These are phyloP conservation scores for Pristionchus mayeri DNA, from an alignment of 2,888 invertebrate genomes.

Conservation along the genomic window DNA sequence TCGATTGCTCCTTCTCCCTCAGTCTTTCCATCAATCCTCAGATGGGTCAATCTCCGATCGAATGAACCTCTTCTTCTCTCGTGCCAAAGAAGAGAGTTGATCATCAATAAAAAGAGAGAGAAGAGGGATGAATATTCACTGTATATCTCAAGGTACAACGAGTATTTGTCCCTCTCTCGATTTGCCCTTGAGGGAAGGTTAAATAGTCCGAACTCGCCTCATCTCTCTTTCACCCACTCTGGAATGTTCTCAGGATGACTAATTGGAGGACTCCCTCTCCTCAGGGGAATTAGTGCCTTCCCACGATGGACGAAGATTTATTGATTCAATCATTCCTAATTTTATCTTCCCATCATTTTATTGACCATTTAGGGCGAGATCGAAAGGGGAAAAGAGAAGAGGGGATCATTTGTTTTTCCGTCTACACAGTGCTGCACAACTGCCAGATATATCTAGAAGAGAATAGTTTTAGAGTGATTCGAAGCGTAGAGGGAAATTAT, in stretches of 20 bases:
- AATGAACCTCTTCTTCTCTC: not conserved
- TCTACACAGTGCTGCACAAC: not conserved
- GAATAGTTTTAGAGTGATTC: not conserved
- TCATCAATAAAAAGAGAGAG: slow-evolving; percentile 1
- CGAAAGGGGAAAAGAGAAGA: not conserved
- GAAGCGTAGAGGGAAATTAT: not conserved
- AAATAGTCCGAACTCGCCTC: slow-evolving; percentile 25
- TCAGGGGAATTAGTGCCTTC: not conserved
- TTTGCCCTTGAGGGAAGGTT: slow-evolving; percentile 28
- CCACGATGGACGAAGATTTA: slow-evolving; percentile 15
- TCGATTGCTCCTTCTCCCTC: not conserved
- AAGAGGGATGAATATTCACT: not conserved
- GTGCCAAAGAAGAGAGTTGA: slow-evolving; percentile 5
- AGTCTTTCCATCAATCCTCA: not conserved
- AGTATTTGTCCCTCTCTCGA: not conserved
- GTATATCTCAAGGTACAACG: not conserved
- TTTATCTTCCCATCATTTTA: not conserved
- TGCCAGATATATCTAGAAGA: no score
- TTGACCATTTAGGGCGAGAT: slow-evolving; percentile 7
- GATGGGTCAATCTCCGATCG: not conserved
- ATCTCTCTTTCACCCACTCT: not conserved
- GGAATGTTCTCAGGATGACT: not conserved
- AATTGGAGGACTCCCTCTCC: not conserved
- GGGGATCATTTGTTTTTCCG: not conserved
- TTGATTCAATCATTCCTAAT: not conserved